Evolutionary conservation across 2,113 vertebrate genomes (phyloP).

Genomic region (Tympanuchus pallidicinctus): DNA sequence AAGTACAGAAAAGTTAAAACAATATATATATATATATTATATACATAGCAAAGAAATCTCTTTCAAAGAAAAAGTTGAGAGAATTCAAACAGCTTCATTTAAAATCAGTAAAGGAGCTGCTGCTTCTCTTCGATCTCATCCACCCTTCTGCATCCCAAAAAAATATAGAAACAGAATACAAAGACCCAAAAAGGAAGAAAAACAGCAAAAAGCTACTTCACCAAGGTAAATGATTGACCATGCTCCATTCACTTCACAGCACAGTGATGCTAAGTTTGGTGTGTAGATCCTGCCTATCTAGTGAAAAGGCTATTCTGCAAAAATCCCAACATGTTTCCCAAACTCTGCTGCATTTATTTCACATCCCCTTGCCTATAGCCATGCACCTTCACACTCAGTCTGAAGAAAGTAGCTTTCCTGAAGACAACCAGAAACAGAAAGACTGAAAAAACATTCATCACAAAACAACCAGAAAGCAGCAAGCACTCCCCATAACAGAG

Average conservation of each 20-base stretch:
- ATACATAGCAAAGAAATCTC: background rate
- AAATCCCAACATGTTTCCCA: background rate
- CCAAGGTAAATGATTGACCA: conserved; percentile 5
- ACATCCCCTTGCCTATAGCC: background rate
- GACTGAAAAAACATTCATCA: background rate
- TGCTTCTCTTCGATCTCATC: conserved; percentile 17
- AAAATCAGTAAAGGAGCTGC: background rate
- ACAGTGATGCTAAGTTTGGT: background rate
- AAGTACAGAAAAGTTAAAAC: background rate
- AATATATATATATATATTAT: background rate
- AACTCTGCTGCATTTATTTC: background rate
- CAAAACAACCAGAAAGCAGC: background rate
- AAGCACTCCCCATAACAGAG: conserved; percentile 2
- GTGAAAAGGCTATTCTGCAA: background rate
- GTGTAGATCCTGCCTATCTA: background rate
- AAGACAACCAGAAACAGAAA: background rate
- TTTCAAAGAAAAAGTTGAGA: background rate
- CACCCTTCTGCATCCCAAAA: background rate
- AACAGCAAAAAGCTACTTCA: background rate
- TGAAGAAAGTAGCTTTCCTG: background rate
- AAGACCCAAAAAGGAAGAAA: background rate
- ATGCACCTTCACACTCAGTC: background rate
- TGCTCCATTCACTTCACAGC: background rate
- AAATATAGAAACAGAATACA: background rate
- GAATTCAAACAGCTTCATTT: background rate